These are phyloP conservation scores for Campylomormyrus numenius DNA, from an alignment of 2,113 vertebrate genomes.

Conservation along the genomic window DNA sequence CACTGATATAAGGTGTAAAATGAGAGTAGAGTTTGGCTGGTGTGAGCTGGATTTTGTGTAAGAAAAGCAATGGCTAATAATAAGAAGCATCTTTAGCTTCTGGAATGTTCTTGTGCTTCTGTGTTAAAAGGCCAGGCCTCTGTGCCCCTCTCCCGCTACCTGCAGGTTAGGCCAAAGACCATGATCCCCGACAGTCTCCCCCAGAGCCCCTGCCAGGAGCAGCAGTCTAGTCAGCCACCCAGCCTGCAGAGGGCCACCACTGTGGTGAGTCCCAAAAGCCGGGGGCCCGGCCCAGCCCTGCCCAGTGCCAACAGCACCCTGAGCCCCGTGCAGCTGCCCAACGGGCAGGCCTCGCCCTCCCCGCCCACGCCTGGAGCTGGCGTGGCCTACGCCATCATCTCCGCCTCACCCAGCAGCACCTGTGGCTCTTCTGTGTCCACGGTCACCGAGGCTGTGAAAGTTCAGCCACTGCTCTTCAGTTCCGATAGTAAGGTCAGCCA, in stretches of 20 bases:
- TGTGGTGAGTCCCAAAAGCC: constrained; percentile 75
- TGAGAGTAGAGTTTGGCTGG: not conserved
- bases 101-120: not conserved
- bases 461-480: constrained; percentile 77
- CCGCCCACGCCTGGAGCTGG: constrained; percentile 52
- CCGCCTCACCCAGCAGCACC: constrained; percentile 67
- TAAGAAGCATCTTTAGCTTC: not conserved
- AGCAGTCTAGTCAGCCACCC: constrained; percentile 73
- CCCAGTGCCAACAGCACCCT: constrained; percentile 92
- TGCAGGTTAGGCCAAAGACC: constrained; percentile 97
- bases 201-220: constrained; percentile 68
- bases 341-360: constrained; percentile 45
- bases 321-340: constrained; percentile 64
- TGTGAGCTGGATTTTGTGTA: not conserved
- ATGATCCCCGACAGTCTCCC: constrained; percentile 95
- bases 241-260: constrained; percentile 75
- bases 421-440: constrained; percentile 47
- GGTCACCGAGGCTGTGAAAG: constrained; percentile 75
- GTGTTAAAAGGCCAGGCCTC: not conserved
- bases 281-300: constrained; percentile 53
- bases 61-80: not conserved
- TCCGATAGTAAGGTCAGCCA: constrained; percentile 73
- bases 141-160: not conserved
- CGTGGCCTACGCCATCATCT: constrained; percentile 92
- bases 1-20: not conserved